Evolutionary conservation across 2,113 vertebrate genomes (phyloP), one percentile per base, ranked within the genome.

Genomic region (Struthio camelus): DNA sequence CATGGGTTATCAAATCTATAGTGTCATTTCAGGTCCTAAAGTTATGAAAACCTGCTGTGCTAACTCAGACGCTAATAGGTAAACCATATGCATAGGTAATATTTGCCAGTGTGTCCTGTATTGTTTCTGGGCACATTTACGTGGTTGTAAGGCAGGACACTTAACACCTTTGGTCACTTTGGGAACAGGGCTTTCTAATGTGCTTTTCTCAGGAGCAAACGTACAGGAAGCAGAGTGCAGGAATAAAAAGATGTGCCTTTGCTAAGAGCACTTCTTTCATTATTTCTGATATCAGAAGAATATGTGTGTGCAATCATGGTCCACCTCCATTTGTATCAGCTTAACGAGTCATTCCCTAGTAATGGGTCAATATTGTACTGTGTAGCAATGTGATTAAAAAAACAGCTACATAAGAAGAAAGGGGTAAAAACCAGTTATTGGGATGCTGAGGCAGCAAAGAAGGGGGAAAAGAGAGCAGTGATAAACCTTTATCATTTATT

Each of bases 401-500:
- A 84, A 77, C 7, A 93, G 36, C n/a, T 91, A 36, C 30, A 50
- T 72, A 58, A 62, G 42, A 88, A 48, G n/a, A 58, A 73, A 93
- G 30, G 58, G 70, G 32, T 18, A 46, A 75, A 86, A 94, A 0
- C 17, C 38, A 85, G 64, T 50, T 80, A 17, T 58, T 82, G 38
- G 70, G 72, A 76, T 36, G 54, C 59, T 66, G 94, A 80, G 42
- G 54, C 72, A 46, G 40, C 32, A 78, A 46, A 40, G 16, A 53
- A 53, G 28, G 71, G 24, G 0, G 12, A 27, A 80, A 91, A 85
- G 28, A 64, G 40, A 91, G 65, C 44, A 85, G 36, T 64, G 73
- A 82, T 92, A 96, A 94, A 93, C 64, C 80, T 93, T 91, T 91
- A 85, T 88, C 36, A 65, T 86, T 70, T 87, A 18, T 70, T 92